Conservation (phyloP, 2,113 vertebrate species). For the Protomyctophum bolini region DNA sequence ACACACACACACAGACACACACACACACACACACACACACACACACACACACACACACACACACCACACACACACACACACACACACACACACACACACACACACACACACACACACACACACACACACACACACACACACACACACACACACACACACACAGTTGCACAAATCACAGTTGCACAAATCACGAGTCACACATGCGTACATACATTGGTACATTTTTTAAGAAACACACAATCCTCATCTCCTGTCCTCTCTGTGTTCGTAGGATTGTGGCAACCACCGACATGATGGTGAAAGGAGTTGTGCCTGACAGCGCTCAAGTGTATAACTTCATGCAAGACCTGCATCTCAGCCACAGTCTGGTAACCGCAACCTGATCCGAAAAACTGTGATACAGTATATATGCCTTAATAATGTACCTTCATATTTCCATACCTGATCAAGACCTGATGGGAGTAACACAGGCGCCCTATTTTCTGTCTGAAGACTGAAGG, state of each 20-base stretch:
- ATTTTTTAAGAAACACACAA: background rate
- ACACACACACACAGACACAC: too few relatives aligned
- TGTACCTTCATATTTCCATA: too few relatives aligned
- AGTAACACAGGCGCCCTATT: too few relatives aligned
- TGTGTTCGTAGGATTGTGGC: slow-evolving; percentile 83
- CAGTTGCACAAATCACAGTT: too few relatives aligned
- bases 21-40: too few relatives aligned
- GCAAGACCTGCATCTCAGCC: slow-evolving; percentile 73
- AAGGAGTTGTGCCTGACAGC: slow-evolving; percentile 71
- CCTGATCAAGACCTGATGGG: too few relatives aligned
- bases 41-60: background rate
- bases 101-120: background rate
- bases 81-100: background rate
- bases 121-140: background rate
- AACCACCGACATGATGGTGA: slow-evolving; percentile 74
- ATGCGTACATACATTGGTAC: background rate
- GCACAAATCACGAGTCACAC: too few relatives aligned
- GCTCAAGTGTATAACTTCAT: slow-evolving; percentile 83
- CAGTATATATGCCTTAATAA: too few relatives aligned
- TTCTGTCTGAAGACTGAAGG: too few relatives aligned
- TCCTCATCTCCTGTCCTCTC: background rate
- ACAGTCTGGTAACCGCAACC: slow-evolving; percentile 75
- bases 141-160: background rate
- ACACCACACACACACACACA: too few relatives aligned
- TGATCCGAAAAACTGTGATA: background rate